phyloP scores from a whole-genome alignment of 2,113 vertebrate genomes.

The Hucho hucho region DNA sequence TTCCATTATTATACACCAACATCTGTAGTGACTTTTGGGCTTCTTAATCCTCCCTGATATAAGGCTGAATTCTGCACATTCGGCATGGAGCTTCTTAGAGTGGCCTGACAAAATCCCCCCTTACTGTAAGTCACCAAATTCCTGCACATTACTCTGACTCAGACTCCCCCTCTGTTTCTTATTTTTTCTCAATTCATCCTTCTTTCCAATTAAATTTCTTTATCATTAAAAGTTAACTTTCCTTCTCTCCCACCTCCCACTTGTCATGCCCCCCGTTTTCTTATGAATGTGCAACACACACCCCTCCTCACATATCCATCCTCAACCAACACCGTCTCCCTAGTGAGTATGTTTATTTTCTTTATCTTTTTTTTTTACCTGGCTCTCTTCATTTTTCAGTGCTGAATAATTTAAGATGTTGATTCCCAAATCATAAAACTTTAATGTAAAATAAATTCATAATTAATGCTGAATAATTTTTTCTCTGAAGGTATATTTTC shows the following conservation, averaged over 20 bases:
- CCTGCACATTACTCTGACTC: not conserved
- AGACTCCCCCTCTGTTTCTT: not conserved
- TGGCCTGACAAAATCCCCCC: not conserved
- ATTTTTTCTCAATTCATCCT: not conserved
- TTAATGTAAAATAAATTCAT: slow-evolving; percentile 24
- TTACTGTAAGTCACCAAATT: not conserved
- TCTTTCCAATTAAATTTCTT: not conserved
- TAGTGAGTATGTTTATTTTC: slow-evolving; percentile 9
- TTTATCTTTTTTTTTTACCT: slow-evolving; percentile 20
- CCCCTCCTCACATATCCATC: not conserved
- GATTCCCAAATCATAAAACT: slow-evolving; percentile 29
- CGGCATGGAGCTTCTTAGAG: slow-evolving; percentile 12
- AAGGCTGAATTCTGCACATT: slow-evolving; percentile 10
- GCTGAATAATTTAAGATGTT: slow-evolving; percentile 37
- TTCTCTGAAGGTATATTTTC: not conserved
- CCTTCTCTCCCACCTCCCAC: not conserved
- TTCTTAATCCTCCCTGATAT: slow-evolving; percentile 15
- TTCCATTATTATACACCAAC: slow-evolving; percentile 2
- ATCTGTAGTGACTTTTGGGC: slow-evolving; percentile 8
- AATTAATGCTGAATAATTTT: slow-evolving; percentile 19
- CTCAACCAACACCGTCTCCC: slow-evolving; percentile 5
- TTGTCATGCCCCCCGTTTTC: not conserved
- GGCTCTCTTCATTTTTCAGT: slow-evolving; percentile 20
- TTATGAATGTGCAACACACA: not conserved
- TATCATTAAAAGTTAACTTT: not conserved